phyloP scores from a whole-genome alignment of 1,140 invertebrate genomes.

The Drosophila nigromelanica region DNA sequence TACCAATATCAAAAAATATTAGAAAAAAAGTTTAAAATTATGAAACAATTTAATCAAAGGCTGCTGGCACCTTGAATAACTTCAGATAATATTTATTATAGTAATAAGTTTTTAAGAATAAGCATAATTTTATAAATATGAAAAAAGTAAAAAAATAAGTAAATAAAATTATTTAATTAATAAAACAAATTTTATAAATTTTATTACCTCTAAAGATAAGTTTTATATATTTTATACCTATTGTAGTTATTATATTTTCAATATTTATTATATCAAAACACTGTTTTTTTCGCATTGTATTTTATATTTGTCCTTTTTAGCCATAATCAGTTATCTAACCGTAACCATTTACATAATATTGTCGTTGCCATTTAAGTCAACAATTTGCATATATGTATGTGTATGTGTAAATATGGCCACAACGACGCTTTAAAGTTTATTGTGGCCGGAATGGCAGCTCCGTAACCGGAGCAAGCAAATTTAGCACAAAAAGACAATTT shows the following conservation, averaged over 20 bases:
- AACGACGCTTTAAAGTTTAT: slow-evolving; percentile 47
- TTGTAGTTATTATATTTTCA: background rate
- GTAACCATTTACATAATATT: slow-evolving; percentile 29
- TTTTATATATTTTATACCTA: too few species aligned
- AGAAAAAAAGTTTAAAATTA: too few species aligned
- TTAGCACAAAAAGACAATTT: slow-evolving; percentile 64
- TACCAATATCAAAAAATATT: too few species aligned
- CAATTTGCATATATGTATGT: slow-evolving; percentile 48
- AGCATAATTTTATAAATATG: too few species aligned
- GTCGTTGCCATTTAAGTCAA: slow-evolving; percentile 45
- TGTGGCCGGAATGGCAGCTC: background rate
- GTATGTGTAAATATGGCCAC: slow-evolving; percentile 29
- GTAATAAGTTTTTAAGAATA: too few species aligned
- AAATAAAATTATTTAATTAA: too few species aligned
- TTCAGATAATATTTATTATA: too few species aligned
- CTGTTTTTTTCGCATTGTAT: background rate
- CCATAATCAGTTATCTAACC: slow-evolving; percentile 33
- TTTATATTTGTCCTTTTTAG: slow-evolving; percentile 7
- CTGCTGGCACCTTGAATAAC: background rate
- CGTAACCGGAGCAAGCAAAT: slow-evolving; percentile 24
- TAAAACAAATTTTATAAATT: too few species aligned
- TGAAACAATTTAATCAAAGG: too few species aligned
- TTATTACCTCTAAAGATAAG: background rate
- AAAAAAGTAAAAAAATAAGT: too few species aligned
- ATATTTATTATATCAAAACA: background rate